Base-by-base conservation (phyloP, 2,113 vertebrate genomes). In the Numenius arquata region DNA sequence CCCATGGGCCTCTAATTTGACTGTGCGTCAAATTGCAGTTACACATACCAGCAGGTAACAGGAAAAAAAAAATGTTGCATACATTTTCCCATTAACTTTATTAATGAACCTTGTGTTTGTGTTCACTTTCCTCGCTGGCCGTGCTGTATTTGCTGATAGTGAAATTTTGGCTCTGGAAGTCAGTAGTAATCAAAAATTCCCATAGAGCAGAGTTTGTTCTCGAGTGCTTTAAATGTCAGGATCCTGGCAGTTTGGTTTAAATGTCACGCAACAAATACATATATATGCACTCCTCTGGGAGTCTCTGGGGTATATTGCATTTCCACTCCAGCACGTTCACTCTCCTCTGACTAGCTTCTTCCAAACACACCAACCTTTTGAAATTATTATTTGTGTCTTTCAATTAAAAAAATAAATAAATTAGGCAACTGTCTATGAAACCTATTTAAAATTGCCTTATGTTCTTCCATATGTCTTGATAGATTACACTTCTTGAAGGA, bases 381-480 rank as follows among this genome's bases (percentile, higher is more conserved):
- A 63, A 94, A 82, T 77, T 20, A 84, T 56, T 79, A 56, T 67
- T 85, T 89, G 12, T 85, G 43, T 79, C 50, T 83, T 79, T 90
- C 55, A 87, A 5, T 58, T 87, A n/a, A 82, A 84, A 25, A 78
- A 87, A 52, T 5, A 67, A 91, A 56, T 30, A 74, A 63, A 88
- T 79, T 25, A 62, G 45, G 13, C 15, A 55, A 73, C 63, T 85
- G 25, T 62, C 58, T 93, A 17, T 87, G 89, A 47, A 58, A 88
- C 58, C 85, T 76, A 10, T 82, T 83, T 88, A 66, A 85, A 95
- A 67, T 77, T 90, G 47, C 87, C 55, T 93, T 85, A 87, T 91
- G 3, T 85, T 89, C 81, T 89, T 91, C 77, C 77, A n/a, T 88
- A 53, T 70, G 56, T 78, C 87, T 78, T 85, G 25, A 43, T 67